Conservation (phyloP, 2,888 invertebrate species). For the Thysanoteuthis rhombus region DNA sequence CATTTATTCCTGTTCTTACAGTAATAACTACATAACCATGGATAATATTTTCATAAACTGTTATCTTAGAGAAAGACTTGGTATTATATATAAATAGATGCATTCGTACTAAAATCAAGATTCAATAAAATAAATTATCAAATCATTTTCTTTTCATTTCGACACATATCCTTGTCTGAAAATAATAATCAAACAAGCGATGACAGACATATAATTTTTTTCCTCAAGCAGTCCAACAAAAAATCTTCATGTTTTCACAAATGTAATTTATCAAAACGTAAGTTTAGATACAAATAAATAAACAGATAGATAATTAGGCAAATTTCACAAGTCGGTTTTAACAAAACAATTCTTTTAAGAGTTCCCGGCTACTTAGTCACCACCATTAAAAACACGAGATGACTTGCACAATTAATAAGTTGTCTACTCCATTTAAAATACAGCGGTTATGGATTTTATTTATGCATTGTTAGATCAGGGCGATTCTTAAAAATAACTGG, state of each 20-base stretch:
- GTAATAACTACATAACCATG: too few relatives aligned
- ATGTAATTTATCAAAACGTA: not conserved
- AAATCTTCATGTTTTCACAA: not conserved
- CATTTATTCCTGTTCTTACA: too few relatives aligned
- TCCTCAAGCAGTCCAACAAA: not conserved
- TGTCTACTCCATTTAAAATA: conserved; percentile 12
- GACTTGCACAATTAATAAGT: not conserved
- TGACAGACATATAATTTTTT: not conserved
- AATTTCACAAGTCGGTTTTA: not conserved
- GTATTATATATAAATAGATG: too few relatives aligned
- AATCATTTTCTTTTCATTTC: too few relatives aligned
- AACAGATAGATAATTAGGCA: too few relatives aligned
- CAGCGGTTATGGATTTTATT: not conserved
- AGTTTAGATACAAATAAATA: not conserved
- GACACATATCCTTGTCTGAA: too few relatives aligned
- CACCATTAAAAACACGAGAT: not conserved
- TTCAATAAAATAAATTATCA: too few relatives aligned
- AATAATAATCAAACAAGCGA: too few relatives aligned
- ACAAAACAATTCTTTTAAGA: not conserved
- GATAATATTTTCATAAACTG: too few relatives aligned
- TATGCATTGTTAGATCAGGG: not conserved
- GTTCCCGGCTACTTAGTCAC: not conserved
- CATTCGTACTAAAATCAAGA: too few relatives aligned
- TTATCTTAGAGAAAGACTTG: too few relatives aligned
- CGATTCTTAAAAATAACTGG: not conserved